Evolutionary conservation across 2,113 vertebrate species (phyloP).

Genomic region (Dipodomys stephensi): DNA sequence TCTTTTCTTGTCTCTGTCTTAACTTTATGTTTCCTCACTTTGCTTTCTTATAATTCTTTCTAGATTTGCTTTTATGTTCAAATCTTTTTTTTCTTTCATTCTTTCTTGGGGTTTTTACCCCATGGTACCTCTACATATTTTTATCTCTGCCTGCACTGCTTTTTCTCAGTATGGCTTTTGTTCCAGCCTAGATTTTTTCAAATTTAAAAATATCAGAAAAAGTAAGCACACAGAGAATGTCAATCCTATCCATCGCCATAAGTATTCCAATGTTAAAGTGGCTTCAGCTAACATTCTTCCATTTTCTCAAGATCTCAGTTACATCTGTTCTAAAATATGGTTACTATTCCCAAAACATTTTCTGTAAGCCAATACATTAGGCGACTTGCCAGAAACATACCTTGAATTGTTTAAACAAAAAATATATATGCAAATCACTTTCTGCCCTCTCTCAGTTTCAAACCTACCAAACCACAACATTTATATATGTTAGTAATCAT

Average conservation of each 20-base stretch:
- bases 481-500: slow-evolving; percentile 18
- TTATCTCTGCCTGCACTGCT: not conserved
- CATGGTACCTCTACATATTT: not conserved
- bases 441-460: not conserved
- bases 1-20: not conserved
- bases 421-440: not conserved
- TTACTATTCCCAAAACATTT: slow-evolving; percentile 31
- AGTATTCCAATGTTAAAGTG: slow-evolving; percentile 18
- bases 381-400: slow-evolving; percentile 3
- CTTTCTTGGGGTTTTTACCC: not conserved
- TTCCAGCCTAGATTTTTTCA: not conserved
- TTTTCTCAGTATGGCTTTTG: not conserved
- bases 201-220: no score
- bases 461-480: not conserved
- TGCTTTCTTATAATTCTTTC: not conserved
- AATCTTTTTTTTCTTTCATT: not conserved
- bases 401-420: slow-evolving; percentile 23
- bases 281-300: not conserved
- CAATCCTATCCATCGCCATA: no score
- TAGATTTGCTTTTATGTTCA: not conserved
- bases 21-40: not conserved
- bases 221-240: no score
- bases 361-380: not conserved
- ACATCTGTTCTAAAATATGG: slow-evolving; percentile 41
- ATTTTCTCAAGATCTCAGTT: slow-evolving; percentile 43